Evolutionary conservation across 2,113 vertebrate genomes (phyloP).

Genomic region (Paraplagusia blochii): DNA sequence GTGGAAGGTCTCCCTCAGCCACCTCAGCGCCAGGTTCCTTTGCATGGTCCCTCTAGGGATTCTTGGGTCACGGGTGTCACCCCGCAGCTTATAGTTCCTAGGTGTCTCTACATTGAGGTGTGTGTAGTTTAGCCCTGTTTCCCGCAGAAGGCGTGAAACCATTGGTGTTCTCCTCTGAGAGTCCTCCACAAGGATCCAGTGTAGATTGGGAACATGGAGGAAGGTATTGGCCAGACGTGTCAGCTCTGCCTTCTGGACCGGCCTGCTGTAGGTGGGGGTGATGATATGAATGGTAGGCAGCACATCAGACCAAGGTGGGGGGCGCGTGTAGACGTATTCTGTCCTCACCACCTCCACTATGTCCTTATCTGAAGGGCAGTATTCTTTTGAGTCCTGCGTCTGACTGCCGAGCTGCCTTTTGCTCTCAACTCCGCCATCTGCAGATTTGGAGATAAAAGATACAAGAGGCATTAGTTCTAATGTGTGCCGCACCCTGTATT

Average conservation of each 20-base stretch:
- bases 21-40: conserved; percentile 92
- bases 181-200: conserved; percentile 99
- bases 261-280: conserved; percentile 95
- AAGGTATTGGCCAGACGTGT: conserved; percentile 94
- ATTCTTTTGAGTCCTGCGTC: conserved; percentile 90
- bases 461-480: conserved; percentile 71
- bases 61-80: conserved; percentile 88
- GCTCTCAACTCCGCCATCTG: conserved; percentile 89
- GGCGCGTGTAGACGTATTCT: conserved; percentile 95
- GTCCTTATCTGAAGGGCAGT: conserved; percentile 94
- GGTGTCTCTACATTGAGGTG: conserved; percentile 98
- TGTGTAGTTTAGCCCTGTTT: conserved; percentile 96
- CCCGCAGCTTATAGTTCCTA: conserved; percentile 93
- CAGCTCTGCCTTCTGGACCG: conserved; percentile 96
- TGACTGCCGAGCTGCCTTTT: conserved; percentile 78
- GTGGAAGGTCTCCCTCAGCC: conserved; percentile 94
- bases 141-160: conserved; percentile 86
- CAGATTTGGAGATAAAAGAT: conserved; percentile 70
- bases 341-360: conserved; percentile 99
- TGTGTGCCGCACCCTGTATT: conserved; percentile 61
- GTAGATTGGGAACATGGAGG: conserved; percentile 93
- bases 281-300: conserved; percentile 96
- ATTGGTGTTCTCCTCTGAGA: conserved; percentile 87
- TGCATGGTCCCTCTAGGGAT: conserved; percentile 98
- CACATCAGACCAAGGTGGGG: conserved; percentile 94